phyloP scores from a whole-genome alignment of 2,797 vertebrate species.

The Tauraco hartlaubi region DNA sequence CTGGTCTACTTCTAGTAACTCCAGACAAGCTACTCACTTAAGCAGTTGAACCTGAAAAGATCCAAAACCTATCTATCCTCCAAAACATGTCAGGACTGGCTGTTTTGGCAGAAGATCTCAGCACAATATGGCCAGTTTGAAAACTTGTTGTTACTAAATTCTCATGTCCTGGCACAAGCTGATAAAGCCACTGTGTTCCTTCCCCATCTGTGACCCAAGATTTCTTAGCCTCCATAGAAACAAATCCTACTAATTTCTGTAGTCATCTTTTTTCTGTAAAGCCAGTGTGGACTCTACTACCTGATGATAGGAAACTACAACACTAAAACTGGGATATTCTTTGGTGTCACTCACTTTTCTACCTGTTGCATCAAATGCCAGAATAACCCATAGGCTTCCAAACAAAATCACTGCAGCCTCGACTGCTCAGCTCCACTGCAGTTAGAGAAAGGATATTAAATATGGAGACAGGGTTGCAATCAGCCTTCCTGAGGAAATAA shows the following conservation, averaged over 20 bases:
- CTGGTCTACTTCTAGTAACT: not conserved
- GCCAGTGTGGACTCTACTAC: not conserved
- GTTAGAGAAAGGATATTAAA: conserved; percentile 51
- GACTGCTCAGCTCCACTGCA: not conserved
- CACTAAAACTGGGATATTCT: not conserved
- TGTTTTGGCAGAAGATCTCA: not conserved
- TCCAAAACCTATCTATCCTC: not conserved
- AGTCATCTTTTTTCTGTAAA: not conserved
- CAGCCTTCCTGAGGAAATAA: conserved; percentile 64
- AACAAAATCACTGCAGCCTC: not conserved
- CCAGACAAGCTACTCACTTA: not conserved
- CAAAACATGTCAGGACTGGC: not conserved
- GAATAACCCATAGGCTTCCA: not conserved
- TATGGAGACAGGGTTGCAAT: not conserved
- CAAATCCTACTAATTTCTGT: not conserved
- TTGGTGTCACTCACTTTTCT: not conserved
- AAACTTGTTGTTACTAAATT: not conserved
- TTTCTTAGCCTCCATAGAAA: not conserved
- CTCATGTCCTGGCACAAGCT: not conserved
- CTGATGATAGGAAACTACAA: not conserved
- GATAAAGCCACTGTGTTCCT: not conserved
- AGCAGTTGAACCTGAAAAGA: not conserved
- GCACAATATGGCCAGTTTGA: not conserved
- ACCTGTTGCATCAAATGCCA: not conserved
- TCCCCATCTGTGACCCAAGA: not conserved